Base-by-base conservation (phyloP, 1,140 invertebrate species). In the Drosophila teissieri region DNA sequence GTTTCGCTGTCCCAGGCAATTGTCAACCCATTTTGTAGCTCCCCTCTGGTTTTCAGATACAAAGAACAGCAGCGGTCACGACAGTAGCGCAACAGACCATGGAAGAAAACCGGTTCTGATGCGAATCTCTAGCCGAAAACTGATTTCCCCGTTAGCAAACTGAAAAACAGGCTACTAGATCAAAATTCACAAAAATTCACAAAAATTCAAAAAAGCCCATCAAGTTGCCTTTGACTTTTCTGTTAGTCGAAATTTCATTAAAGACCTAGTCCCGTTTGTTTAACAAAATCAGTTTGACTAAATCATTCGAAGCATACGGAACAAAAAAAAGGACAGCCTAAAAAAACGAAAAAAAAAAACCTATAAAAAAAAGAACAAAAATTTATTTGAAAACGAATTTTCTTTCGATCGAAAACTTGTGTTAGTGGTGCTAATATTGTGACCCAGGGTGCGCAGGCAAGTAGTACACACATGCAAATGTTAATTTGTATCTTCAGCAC, bases 401-500 rank as follows among this genome's bases (percentile, higher is more conserved):
- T 10, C 31, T 34, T 17, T 4, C 5, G 4, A 19, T 27, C 27
- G 27, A 37, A 37, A 37, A 37, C 36, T 27, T 27, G 27, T 27
- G 36, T 44, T 19, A 44, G n/a, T 17, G 8, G 8, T 51, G 27
- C n/a, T 49, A 49, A 2, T 36, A 36, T 4, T 3, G 5, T 48
- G 7, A 36, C 31, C 19, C 3, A 12, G 14, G 3, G 27, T 56
- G 44, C 44, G 12, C 4, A 4, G n/a, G 17, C n/a, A 45, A 27
- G 61, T 31, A 24, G 17, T 42, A 17, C 45, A 63, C 19, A 64
- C 60, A 68, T 44, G 60, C 37, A 65, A 52, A 68, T 68, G 46
- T 64, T 65, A 68, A 65, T 52, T 68, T 65, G 37, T 68, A 53
- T 53, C 61, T 68, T 68, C 4, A 45, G 44, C 61, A 63, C 63